Conservation (phyloP, 2,113 vertebrate species). For the Neopipo cinnamomea region DNA sequence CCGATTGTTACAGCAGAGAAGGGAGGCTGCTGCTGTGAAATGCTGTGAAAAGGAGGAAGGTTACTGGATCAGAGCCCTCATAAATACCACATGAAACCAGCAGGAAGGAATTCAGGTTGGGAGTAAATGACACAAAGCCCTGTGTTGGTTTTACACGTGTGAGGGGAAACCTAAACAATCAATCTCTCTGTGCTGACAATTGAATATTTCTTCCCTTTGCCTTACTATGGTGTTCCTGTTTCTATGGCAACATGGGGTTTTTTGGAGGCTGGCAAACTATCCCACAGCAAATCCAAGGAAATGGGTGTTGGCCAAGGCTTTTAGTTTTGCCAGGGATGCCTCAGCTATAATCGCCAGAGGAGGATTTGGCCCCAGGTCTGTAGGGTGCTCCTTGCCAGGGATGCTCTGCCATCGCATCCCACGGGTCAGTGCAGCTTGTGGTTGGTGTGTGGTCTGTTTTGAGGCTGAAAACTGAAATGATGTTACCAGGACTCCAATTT, state of each 20-base stretch:
- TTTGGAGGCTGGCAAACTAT: conserved; percentile 63
- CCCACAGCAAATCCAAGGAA: conserved; percentile 1
- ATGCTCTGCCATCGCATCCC: background rate
- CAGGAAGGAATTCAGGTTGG: conserved; percentile 57
- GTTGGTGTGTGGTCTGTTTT: rapidly evolving
- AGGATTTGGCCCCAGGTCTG: background rate
- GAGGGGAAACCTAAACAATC: conserved; percentile 48
- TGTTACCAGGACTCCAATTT: background rate
- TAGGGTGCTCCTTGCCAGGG: background rate
- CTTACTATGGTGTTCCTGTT: conserved; percentile 70
- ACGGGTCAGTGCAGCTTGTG: rapidly evolving
- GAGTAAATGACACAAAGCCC: conserved; percentile 68
- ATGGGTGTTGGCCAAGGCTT: background rate
- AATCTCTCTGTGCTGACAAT: conserved; percentile 66
- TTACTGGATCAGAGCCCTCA: conserved; percentile 28
- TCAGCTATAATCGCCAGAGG: background rate
- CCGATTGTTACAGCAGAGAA: conserved; percentile 3
- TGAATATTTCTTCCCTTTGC: conserved; percentile 63
- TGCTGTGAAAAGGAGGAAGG: background rate
- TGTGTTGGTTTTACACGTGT: background rate
- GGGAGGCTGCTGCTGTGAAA: background rate
- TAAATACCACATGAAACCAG: conserved; percentile 58
- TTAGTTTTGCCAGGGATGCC: background rate
- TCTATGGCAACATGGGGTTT: conserved; percentile 74
- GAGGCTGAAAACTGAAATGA: background rate